Evolutionary conservation across 2,797 vertebrate genomes (phyloP), one percentile per base, ranked within the genome.

Genomic region (Balearica regulorum): DNA sequence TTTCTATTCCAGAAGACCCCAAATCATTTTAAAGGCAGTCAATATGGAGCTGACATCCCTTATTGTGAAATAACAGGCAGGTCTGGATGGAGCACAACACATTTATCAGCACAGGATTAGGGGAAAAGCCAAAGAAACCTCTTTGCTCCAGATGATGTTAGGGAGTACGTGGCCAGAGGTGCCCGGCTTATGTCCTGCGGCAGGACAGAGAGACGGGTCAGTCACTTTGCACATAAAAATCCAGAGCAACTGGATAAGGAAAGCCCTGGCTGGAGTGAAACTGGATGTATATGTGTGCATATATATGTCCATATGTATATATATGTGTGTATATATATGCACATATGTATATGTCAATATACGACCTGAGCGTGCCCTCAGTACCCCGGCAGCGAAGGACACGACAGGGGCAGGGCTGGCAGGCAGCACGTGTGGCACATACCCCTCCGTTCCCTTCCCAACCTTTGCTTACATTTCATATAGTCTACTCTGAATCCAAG

Each of bases 391-490:
- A 53, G 68, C 1, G 0, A 49, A 13, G 55, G 72, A 43, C 77
- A 62, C 0, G 4, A 13, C 0, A 3, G 54, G 11, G 3, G 55
- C 57, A 10, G 71, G 0, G 1, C 75, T 44, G 85, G 72, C 55
- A 65, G 70, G 66, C 55, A 54, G 62, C 57, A 7, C 4, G 1
- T 11, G 46, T 28, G 43, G 43, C 81, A 35, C 70, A 22, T 13
- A 4, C 58, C 64, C 54, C 58, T 79, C 70, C 77, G 69, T 35
- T 13, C 79, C 83, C 48, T 78, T 54, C 86, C 77, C 83, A 62
- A 12, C 66, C 70, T 82, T 69, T 73, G 86, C 93, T 95, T 71
- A 70, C 93, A 89, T 87, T 90, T 92, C 86, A 76, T 28, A 81
- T 54, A 33, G 22, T 31, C 81, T 25, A 3, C 81, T 89, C 84